A percentile compares a stretch with the other conserved stretches of the same genome.
phyloP scores from a whole-genome alignment of 2,888 invertebrate species.

The Chloroclysta siterata region DNA sequence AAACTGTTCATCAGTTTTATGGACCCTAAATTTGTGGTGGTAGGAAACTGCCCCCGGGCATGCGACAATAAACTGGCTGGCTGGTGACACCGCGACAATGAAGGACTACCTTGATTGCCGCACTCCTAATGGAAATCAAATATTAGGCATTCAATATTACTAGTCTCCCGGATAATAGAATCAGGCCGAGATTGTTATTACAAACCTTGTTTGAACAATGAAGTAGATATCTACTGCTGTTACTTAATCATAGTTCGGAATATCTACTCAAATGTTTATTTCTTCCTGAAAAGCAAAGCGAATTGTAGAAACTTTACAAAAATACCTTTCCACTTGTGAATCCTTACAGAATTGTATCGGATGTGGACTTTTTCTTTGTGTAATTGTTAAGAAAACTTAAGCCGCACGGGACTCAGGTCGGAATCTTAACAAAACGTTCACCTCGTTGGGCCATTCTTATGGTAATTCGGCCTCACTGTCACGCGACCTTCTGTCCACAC shows the following conservation, averaged over 20 bases:
- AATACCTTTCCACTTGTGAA: constrained; percentile 9
- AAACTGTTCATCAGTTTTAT: constrained; percentile 80
- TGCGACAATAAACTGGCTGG: constrained; percentile 74
- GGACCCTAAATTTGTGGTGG: constrained; percentile 76
- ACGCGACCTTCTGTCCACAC: constrained; percentile 81
- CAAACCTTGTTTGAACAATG: constrained; percentile 4
- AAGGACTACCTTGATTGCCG: constrained; percentile 59
- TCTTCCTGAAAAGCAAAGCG: background rate
- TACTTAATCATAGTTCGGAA: background rate
- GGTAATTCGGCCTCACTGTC: constrained; percentile 75
- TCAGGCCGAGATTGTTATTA: constrained; percentile 6
- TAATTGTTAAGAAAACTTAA: constrained; percentile 66
- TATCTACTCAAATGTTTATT: background rate
- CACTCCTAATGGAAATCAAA: constrained; percentile 58
- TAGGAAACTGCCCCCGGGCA: constrained; percentile 74
- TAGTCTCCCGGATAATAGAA: constrained; percentile 16
- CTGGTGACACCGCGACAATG: constrained; percentile 74
- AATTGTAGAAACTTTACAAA: constrained; percentile 11
- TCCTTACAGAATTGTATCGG: constrained; percentile 25
- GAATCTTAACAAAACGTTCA: constrained; percentile 75
- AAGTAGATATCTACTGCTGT: background rate
- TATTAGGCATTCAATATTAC: constrained; percentile 40
- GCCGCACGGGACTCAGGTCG: constrained; percentile 64
- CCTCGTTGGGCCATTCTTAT: constrained; percentile 79
- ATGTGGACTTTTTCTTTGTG: constrained; percentile 47